A percentile compares a stretch with the other conserved stretches of the same genome.
Evolutionary conservation across 1,140 invertebrate species (phyloP).

Genomic region (Conus ventricosus): DNA sequence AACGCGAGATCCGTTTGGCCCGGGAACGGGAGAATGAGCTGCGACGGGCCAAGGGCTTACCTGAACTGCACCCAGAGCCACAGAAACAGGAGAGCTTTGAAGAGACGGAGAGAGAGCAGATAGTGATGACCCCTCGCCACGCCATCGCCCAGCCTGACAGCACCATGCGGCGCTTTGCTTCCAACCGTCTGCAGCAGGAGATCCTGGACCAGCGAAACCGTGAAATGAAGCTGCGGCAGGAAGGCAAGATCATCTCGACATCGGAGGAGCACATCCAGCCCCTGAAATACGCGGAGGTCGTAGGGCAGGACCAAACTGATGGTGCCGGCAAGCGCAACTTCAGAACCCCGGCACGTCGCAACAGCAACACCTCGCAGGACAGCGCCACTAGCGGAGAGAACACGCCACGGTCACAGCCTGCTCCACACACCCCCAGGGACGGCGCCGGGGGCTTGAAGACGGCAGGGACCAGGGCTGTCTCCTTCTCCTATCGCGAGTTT

Average conservation of each 20-base stretch:
- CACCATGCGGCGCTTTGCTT: conserved; percentile 59
- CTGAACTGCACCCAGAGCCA: conserved; percentile 49
- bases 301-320: conserved; percentile 49
- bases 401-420: background rate
- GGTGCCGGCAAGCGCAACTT: conserved; percentile 66
- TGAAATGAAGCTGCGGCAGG: conserved; percentile 59
- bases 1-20: conserved; percentile 78
- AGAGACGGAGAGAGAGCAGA: background rate
- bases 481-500: conserved; percentile 70
- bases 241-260: conserved; percentile 67
- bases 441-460: conserved; percentile 32
- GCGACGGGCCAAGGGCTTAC: conserved; percentile 66
- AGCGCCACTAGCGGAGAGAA: background rate
- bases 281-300: conserved; percentile 61
- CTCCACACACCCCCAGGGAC: conserved; percentile 24
- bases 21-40: conserved; percentile 78
- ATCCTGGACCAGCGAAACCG: conserved; percentile 59
- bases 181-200: conserved; percentile 65
- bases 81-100: conserved; percentile 34
- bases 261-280: conserved; percentile 67
- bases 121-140: background rate
- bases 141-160: conserved; percentile 22
- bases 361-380: background rate
- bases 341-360: conserved; percentile 37
- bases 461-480: conserved; percentile 47